Evolutionary conservation across 2,888 invertebrate species (phyloP), one percentile per base, ranked within the genome.

Genomic region (Eupithecia abbreviata): DNA sequence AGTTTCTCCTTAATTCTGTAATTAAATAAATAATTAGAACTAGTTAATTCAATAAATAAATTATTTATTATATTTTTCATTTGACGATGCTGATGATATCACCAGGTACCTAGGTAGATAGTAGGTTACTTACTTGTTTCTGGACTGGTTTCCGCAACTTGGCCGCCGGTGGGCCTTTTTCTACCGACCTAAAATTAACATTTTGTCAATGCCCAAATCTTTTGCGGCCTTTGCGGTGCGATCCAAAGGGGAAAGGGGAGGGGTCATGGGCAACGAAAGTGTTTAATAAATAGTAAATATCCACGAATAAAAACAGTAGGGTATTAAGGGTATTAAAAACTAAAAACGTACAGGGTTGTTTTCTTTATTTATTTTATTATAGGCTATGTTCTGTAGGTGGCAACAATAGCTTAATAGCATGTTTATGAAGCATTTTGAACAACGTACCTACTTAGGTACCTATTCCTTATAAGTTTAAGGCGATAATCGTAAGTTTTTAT

Each of bases 371-470:
- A 58, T 58, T 66, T 42, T 41, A 67, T 42, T 41, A 67, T n/a
- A 45, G 1, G 45, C n/a, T 2, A 12, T 43, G 15, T 41, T 3
- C 67, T 13, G 41, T 43, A 18, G 45, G 15, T 45, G 45, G 68
- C 10, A 68, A 72, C 49, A 45, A 70, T 72, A 49, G 47, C 69
- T 10, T 69, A 74, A 70, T 75, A 58, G 72, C 76, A 78, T 76
- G 72, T 76, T 72, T 72, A 78, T 68, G n/a, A 51, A 78, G 15
- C 66, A 69, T 76, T 73, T 42, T 49, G 41, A 69, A 58, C 58
- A 41, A 42, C 66, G 30, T 65, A 65, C 58, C n/a, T 18, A 18
- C 62, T 10, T 6, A 42, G 42, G 42, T 42, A 15, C 45, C 67
- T 43, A n/a, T 69, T 47, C 12, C 47, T 69, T 68, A 68, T 42